Conservation (phyloP, 2,888 invertebrate species). For the Ophion ellenae region DNA sequence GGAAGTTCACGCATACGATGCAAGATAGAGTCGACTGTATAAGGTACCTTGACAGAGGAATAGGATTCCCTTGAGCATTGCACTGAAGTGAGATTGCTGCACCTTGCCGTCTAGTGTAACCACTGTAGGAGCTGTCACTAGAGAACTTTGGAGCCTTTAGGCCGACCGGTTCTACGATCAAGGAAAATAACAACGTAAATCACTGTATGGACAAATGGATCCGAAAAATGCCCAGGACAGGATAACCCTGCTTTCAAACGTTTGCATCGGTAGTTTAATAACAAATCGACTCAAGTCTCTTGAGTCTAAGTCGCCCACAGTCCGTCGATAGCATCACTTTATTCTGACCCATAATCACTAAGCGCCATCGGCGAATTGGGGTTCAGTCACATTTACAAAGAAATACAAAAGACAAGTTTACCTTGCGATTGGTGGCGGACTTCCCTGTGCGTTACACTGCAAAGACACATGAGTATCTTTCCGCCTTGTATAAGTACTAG, state of each 20-base stretch:
- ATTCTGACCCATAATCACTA: neutral
- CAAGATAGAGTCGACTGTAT: conserved; percentile 82
- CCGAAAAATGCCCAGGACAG: conserved; percentile 35
- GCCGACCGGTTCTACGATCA: conserved; percentile 86
- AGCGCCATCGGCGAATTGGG: neutral
- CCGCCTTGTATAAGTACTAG: conserved; percentile 72
- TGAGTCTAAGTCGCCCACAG: neutral
- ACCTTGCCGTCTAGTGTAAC: conserved; percentile 62
- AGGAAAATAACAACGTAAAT: conserved; percentile 18
- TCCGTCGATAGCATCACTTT: neutral
- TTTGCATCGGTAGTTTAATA: neutral
- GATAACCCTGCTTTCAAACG: conserved; percentile 40
- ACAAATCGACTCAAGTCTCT: neutral
- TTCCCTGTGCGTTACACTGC: conserved; percentile 89
- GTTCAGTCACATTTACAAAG: neutral
- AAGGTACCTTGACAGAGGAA: conserved; percentile 79
- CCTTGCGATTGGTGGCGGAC: conserved; percentile 90
- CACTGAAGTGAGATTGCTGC: conserved; percentile 80
- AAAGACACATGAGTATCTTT: conserved; percentile 84
- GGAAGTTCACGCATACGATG: neutral
- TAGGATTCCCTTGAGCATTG: conserved; percentile 86
- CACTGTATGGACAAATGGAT: neutral
- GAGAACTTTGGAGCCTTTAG: conserved; percentile 85
- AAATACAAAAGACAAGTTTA: conserved; percentile 80
- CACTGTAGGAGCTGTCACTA: conserved; percentile 72